Percentiles rank a stretch among this genome's conserved stretches.
Conservation (phyloP, 2,888 invertebrate genomes). For the Tetragonisca angustula region DNA sequence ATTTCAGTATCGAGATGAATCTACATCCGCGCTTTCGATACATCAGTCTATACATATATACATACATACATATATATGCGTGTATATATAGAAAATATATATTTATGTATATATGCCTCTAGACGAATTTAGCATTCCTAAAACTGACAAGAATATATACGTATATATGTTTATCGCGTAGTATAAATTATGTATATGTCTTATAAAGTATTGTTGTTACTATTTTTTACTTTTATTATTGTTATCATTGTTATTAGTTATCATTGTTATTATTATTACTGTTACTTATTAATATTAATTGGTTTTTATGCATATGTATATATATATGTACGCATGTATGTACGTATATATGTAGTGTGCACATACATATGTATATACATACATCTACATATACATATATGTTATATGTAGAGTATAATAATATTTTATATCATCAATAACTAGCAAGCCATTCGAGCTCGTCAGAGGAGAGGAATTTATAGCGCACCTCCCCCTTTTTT, state of each 20-base stretch:
- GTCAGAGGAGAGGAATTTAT: constrained; percentile 56
- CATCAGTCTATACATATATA: constrained; percentile 25
- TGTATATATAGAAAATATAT: constrained; percentile 14
- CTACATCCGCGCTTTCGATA: constrained; percentile 32
- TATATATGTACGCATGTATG: too few species aligned
- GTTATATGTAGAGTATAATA: constrained; percentile 52
- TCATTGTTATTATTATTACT: constrained; percentile 50
- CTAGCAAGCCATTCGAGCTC: constrained; percentile 65
- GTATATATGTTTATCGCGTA: constrained; percentile 78
- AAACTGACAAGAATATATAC: constrained; percentile 77
- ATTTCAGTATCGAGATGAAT: constrained; percentile 36
- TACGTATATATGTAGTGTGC: too few species aligned
- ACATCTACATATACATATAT: constrained; percentile 61
- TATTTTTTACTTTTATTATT: constrained; percentile 61
- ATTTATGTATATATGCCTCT: constrained; percentile 34
- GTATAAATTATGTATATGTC: constrained; percentile 83
- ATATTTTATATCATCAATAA: constrained; percentile 67
- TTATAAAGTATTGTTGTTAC: constrained; percentile 77
- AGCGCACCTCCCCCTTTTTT: constrained; percentile 34
- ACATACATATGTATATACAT: neutral
- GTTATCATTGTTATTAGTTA: constrained; percentile 47
- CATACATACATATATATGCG: constrained; percentile 18
- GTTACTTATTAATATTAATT: constrained; percentile 60
- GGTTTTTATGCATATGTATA: constrained; percentile 25
- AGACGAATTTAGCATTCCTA: constrained; percentile 73